Evolutionary conservation across 2,113 vertebrate genomes (phyloP), one percentile per base, ranked within the genome.

Genomic region (Corydoras maculifer): DNA sequence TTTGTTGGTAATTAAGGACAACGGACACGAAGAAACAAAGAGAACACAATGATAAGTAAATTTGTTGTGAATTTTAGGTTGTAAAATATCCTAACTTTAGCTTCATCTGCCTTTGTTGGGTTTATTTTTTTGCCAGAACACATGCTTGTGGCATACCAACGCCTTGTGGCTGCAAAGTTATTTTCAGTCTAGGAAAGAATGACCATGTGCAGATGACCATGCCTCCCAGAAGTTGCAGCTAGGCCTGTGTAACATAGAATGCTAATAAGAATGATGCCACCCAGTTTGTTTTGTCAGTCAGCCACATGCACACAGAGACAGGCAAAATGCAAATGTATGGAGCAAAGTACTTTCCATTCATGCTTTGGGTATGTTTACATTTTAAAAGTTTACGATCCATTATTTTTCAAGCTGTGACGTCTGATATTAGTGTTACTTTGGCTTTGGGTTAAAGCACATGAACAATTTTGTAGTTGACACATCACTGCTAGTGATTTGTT

Each of bases 231-330:
- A 65, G 18, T 58, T 18, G 70, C 32, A 59, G 58, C 35, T 32
- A 64, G 53, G 71, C 55, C 54, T 53, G 62, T 78, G 65, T 43
- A 70, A 31, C 60, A 67, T 61, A 29, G 64, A 70, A 75, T 69
- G 58, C 60, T 66, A 67, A 67, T 64, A 35, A 68, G 49, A 59
- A 68, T 69, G 74, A 82, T 69, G 67, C 82, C 81, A 77, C 81
- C 73, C 70, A 70, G 76, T 62, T 70, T 76, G 69, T 69, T 54
- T 69, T 68, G 60, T 62, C 67, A 30, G 15, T 14, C 68, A 77
- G 14, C 64, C 62, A 70, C 75, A 29, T 3, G 50, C 67, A 60
- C 54, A 77, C 77, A 66, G 35, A 70, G 15, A 64, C 15, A 70
- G 62, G 71, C 62, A 59, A 69, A 80, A 75, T 75, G 69, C 72